Conservation (phyloP, 2,888 invertebrate species). For the Amphimallon solstitiale region DNA sequence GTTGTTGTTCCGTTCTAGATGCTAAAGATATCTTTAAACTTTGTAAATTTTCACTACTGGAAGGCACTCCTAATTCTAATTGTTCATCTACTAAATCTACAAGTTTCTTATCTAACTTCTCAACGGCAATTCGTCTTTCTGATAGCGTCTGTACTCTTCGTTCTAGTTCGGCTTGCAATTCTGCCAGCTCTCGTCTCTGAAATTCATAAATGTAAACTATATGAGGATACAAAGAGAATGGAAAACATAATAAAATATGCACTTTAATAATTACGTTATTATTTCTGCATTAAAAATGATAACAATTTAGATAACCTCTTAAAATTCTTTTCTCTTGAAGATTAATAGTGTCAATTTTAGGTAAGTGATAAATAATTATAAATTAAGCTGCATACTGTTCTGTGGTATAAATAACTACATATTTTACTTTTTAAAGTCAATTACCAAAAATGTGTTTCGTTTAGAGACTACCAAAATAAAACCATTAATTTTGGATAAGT, state of each 20-base stretch:
- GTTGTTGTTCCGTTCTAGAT: constrained; percentile 65
- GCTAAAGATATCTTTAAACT: constrained; percentile 62
- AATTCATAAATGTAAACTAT: constrained; percentile 42
- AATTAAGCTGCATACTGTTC: no score
- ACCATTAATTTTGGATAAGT: no score
- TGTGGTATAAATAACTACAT: no score
- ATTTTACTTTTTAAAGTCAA: no score
- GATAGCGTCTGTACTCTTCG: constrained; percentile 71
- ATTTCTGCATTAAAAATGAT: no score
- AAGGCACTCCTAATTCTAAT: constrained; percentile 63
- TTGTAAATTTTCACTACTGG: constrained; percentile 47
- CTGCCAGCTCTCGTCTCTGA: constrained; percentile 78
- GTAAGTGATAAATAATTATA: no score
- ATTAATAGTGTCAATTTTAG: no score
- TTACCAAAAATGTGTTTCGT: no score
- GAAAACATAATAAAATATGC: no score
- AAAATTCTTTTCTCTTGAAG: constrained; percentile 2
- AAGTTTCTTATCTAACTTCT: constrained; percentile 76
- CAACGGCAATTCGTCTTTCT: constrained; percentile 73
- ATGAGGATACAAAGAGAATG: no score
- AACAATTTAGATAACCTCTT: not conserved
- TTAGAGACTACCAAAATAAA: no score
- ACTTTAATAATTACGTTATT: no score
- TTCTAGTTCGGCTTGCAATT: constrained; percentile 75
- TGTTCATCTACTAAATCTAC: constrained; percentile 74